Evolutionary conservation across 2,113 vertebrate genomes (phyloP).

Genomic region (Tragelaphus imberbis): DNA sequence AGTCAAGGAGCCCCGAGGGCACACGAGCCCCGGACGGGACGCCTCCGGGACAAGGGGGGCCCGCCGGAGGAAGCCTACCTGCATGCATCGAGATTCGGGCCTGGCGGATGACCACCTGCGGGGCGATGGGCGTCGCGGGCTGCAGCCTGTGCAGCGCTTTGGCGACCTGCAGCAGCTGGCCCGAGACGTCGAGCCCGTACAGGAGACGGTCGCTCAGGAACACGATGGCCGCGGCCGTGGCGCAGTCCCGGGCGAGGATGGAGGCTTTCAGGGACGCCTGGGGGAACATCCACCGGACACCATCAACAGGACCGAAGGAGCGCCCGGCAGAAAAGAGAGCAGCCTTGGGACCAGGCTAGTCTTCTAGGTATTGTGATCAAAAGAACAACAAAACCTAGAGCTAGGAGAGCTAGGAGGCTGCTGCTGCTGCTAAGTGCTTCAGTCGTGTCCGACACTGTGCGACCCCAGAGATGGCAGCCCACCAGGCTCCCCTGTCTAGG

Average conservation of each 20-base stretch:
- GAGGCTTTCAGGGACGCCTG: constrained; percentile 85
- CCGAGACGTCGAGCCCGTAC: constrained; percentile 90
- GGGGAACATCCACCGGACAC: neutral
- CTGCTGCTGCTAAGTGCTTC: no score
- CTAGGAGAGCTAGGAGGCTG: neutral
- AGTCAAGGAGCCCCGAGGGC: constrained; percentile 56
- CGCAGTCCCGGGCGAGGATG: constrained; percentile 80
- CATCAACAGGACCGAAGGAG: neutral
- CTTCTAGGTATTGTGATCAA: neutral
- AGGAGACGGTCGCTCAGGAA: constrained; percentile 92
- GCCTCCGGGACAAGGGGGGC: neutral
- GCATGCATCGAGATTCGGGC: constrained; percentile 88
- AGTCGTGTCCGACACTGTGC: no score
- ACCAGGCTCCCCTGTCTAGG: no score
- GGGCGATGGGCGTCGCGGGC: constrained; percentile 83
- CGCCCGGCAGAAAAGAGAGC: accelerated
- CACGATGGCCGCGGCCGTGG: constrained; percentile 79
- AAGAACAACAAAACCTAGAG: neutral
- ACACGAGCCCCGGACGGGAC: neutral
- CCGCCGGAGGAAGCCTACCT: constrained; percentile 77
- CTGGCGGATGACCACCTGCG: constrained; percentile 92
- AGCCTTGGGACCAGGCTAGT: neutral
- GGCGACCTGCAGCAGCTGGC: constrained; percentile 83
- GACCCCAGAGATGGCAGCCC: no score
- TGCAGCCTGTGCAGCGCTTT: constrained; percentile 84